Conservation (phyloP, 2,113 vertebrate species). For the Tylochromis polylepis region DNA sequence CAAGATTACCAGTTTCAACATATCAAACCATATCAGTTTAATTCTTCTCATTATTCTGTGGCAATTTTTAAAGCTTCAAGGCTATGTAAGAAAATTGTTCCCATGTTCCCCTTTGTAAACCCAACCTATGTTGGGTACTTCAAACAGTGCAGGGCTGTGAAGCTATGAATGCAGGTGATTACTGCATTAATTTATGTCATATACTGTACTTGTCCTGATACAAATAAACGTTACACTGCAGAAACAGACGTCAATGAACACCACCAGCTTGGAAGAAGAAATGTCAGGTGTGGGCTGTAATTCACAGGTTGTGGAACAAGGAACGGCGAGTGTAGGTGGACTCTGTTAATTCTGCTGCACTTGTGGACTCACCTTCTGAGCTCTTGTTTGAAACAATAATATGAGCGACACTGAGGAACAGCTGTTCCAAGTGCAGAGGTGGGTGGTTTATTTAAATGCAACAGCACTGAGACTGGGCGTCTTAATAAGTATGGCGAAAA, state of each 20-base stretch:
- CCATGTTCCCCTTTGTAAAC: background rate
- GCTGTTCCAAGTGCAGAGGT: background rate
- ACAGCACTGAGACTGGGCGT: background rate
- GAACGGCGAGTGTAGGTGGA: background rate
- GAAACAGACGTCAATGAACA: background rate
- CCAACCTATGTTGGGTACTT: background rate
- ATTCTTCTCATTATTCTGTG: background rate
- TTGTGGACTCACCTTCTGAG: background rate
- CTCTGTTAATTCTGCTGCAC: background rate
- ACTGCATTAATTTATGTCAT: fast-evolving
- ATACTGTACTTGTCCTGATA: background rate
- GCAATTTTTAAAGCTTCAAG: fast-evolving
- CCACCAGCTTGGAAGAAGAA: background rate
- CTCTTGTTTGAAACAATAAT: background rate
- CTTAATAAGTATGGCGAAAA: background rate
- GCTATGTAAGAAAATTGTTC: background rate
- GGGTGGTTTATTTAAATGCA: background rate
- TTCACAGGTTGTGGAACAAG: background rate
- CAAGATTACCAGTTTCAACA: background rate
- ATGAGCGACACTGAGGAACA: background rate
- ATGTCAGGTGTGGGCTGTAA: slow-evolving; percentile 1
- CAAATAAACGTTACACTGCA: background rate
- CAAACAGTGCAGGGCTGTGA: fast-evolving
- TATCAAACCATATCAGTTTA: background rate
- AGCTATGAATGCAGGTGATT: background rate